Base-by-base conservation (phyloP, 2,797 vertebrate genomes). In the Coilia nasus region DNA sequence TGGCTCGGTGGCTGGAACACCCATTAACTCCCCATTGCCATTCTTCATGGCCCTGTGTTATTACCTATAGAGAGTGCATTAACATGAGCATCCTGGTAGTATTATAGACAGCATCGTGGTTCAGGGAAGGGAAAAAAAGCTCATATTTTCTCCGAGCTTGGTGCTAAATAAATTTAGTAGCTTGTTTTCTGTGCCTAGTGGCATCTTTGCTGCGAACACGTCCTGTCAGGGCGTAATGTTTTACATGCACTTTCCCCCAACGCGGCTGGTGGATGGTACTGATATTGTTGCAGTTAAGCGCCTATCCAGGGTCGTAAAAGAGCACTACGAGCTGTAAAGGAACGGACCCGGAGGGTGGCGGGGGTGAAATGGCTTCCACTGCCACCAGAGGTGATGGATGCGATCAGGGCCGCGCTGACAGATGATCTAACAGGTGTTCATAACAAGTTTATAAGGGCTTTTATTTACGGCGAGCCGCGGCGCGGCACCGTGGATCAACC, bases 371-470 rank as follows among this genome's bases (percentile, higher is more conserved):
- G 97, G 96, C 96, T 96, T 96, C 95, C 92, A 93, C 95, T 91
- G 93, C 93, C 93, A 86, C 87, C 81, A 85, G 92, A 95, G 96
- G 96, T 99, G 98, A 99, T 98, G 97, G 98, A 99, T 98, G 97
- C 95, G 96, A 97, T 96, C 95, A 93, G 96, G 93, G 96, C 96
- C 95, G 95, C 96, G 96, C 97, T 91, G 90, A 92, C 96, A 97
- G 96, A 97, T 97, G 96, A 97, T 97, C 96, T 97, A 97, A 97
- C 97, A 97, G 96, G 97, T 97, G 97, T 96, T 97, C 96, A 97
- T 96, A 97, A 97, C 96, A 97, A 97, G 96, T 97, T 96, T 97
- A 97, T 97, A 97, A 97, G 96, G 97, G 96, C 96, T 95, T 97
- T 97, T 97, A 97, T 97, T 97, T 97, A 97, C 97, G 96, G 95